Conservation (phyloP, 2,113 vertebrate genomes). For the Pseudopipra pipra region DNA sequence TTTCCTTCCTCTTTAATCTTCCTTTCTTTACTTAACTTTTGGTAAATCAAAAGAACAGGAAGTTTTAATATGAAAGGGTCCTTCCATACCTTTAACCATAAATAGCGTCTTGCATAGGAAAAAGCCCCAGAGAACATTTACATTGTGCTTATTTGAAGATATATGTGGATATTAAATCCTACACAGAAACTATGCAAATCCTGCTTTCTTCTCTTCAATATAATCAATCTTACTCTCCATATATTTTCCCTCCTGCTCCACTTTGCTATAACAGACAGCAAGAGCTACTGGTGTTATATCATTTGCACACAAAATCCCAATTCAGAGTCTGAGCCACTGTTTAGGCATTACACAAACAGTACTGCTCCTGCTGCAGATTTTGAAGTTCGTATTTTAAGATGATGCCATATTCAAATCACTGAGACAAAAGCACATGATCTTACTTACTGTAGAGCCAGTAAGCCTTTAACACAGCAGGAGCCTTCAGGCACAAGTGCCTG, state of each 20-base stretch:
- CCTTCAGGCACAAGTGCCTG: neutral
- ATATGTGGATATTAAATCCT: neutral
- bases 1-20: conserved; percentile 54
- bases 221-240: neutral
- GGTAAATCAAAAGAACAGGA: conserved; percentile 53
- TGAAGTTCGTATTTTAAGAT: neutral
- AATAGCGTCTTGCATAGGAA: neutral
- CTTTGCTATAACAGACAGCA: neutral
- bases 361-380: neutral
- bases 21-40: conserved; percentile 31
- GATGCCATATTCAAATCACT: neutral
- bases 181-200: conserved; percentile 28
- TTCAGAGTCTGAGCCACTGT: neutral
- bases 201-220: neutral
- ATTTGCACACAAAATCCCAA: neutral
- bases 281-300: neutral
- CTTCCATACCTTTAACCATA: conserved; percentile 38
- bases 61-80: conserved; percentile 29
- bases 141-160: neutral
- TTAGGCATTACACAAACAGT: neutral
- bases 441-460: neutral
- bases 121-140: conserved; percentile 14
- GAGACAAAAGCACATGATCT: neutral
- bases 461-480: neutral
- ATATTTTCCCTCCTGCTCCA: neutral